phyloP scores from a whole-genome alignment of 2,888 invertebrate species.

The Periphyllus acericola region DNA sequence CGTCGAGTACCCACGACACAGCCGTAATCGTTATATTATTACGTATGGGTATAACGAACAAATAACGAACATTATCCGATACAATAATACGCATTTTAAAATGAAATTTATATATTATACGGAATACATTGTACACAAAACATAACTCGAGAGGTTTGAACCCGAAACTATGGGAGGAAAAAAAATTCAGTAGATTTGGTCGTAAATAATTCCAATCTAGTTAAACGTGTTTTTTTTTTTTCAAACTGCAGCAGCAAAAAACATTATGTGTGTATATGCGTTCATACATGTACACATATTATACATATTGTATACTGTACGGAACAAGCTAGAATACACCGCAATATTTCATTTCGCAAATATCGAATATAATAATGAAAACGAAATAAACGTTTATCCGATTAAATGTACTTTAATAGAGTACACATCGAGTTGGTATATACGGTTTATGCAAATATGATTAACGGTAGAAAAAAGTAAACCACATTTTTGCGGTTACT shows the following conservation, averaged over 20 bases:
- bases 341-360: constrained; percentile 43
- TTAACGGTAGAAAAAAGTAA: constrained; percentile 47
- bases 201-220: constrained; percentile 39
- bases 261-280: neutral
- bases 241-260: neutral
- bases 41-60: neutral
- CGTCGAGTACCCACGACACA: neutral
- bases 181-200: neutral
- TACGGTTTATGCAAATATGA: constrained; percentile 46
- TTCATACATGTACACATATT: neutral
- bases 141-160: neutral
- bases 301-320: neutral
- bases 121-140: neutral
- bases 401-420: constrained; percentile 30
- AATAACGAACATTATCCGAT: neutral
- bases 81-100: neutral
- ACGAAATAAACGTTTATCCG: constrained; percentile 50
- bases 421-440: neutral
- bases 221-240: constrained; percentile 36
- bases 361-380: constrained; percentile 41
- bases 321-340: constrained; percentile 16
- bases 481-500: constrained; percentile 53
- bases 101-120: neutral
- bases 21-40: neutral
- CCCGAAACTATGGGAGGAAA: neutral